Evolutionary conservation across 2,888 invertebrate species (phyloP).

Genomic region (Caradrina kadenii): DNA sequence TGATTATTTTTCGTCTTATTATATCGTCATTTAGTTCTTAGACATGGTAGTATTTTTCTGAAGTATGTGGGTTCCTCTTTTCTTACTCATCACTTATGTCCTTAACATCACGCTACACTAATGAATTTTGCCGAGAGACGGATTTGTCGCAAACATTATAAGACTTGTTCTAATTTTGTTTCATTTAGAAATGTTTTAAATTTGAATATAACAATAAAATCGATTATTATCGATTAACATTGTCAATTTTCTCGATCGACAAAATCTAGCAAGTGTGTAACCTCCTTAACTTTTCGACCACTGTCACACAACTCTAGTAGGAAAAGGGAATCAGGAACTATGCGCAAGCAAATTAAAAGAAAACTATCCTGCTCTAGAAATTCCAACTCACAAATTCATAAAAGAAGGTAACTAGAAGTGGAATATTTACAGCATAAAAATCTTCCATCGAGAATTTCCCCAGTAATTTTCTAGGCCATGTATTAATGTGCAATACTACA

Average conservation of each 20-base stretch:
- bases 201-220: neutral
- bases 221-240: neutral
- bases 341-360: too few species aligned
- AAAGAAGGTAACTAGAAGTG: too few species aligned
- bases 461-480: slow-evolving; percentile 51
- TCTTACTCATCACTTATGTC: slow-evolving; percentile 42
- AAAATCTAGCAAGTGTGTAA: slow-evolving; percentile 1
- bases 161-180: neutral
- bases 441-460: slow-evolving; percentile 28
- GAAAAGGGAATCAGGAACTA: neutral
- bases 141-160: neutral
- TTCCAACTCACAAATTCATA: neutral
- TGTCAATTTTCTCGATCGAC: slow-evolving; percentile 5
- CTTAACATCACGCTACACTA: slow-evolving; percentile 3
- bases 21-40: slow-evolving; percentile 28
- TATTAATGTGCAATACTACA: slow-evolving; percentile 36
- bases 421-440: neutral
- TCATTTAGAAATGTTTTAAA: too few species aligned
- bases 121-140: slow-evolving; percentile 1
- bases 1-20: slow-evolving; percentile 40
- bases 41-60: slow-evolving; percentile 6
- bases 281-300: neutral
- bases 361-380: neutral
- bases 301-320: neutral
- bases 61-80: slow-evolving; percentile 24